Evolutionary conservation across 1,140 invertebrate species (phyloP).

Genomic region (Panagrolaimus sp.): DNA sequence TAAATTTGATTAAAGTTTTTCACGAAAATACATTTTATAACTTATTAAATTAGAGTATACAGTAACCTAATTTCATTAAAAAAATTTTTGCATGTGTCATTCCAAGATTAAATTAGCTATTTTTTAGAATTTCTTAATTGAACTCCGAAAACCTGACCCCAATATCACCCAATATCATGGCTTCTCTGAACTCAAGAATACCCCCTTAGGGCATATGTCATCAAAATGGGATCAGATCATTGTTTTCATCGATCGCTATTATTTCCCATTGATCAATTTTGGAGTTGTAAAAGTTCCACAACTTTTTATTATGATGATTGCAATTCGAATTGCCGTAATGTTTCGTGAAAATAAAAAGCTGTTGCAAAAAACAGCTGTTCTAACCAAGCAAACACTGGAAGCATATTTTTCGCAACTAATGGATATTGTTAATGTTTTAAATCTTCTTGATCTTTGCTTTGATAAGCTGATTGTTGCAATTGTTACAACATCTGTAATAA

Average conservation of each 20-base stretch:
- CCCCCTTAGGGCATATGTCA: background rate
- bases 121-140: background rate
- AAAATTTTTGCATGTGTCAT: too few species aligned
- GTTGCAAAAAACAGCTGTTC: background rate
- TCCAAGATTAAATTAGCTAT: too few species aligned
- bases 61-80: too few species aligned
- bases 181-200: background rate
- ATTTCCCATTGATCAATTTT: slow-evolving; percentile 1
- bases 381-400: background rate
- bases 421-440: background rate
- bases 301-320: slow-evolving; percentile 8
- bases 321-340: slow-evolving; percentile 7
- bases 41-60: too few species aligned
- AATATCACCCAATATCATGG: background rate
- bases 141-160: background rate
- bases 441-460: background rate
- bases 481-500: background rate
- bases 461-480: background rate
- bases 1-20: too few species aligned
- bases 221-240: background rate
- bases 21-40: too few species aligned
- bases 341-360: background rate
- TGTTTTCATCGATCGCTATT: slow-evolving; percentile 1
- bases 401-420: background rate
- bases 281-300: slow-evolving; percentile 5